These are phyloP conservation scores for Scarus forsteni DNA, from an alignment of 2,797 vertebrate species.

Conservation along the genomic window DNA sequence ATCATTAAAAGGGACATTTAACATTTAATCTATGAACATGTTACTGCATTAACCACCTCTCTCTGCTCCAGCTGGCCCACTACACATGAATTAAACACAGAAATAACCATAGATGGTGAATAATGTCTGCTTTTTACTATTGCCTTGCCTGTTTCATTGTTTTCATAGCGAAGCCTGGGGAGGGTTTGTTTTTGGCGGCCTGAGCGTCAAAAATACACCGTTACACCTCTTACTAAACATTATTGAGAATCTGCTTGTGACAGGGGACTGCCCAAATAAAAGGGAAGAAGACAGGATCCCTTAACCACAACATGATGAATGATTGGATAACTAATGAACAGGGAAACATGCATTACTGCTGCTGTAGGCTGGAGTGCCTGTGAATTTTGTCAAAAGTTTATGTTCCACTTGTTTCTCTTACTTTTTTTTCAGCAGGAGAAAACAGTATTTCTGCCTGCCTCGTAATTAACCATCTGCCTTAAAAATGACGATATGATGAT, in stretches of 20 bases:
- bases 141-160: no score
- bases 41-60: no score
- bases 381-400: constrained; percentile 7
- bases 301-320: constrained; percentile 1
- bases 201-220: no score
- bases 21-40: no score
- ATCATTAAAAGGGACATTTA: no score
- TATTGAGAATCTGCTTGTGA: not conserved
- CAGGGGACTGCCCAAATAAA: not conserved
- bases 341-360: constrained; percentile 3
- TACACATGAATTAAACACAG: no score
- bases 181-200: no score
- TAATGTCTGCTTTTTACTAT: no score
- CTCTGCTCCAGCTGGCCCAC: no score
- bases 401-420: constrained; percentile 32
- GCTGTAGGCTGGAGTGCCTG: constrained; percentile 13
- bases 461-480: constrained; percentile 24
- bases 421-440: constrained; percentile 33
- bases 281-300: not conserved
- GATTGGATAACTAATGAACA: constrained; percentile 5
- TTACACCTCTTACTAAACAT: not conserved
- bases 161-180: no score
- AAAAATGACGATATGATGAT: no score
- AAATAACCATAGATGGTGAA: no score
- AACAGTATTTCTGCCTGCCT: not conserved